Conservation (phyloP, 2,797 vertebrate species). For the Falco rusticolus region DNA sequence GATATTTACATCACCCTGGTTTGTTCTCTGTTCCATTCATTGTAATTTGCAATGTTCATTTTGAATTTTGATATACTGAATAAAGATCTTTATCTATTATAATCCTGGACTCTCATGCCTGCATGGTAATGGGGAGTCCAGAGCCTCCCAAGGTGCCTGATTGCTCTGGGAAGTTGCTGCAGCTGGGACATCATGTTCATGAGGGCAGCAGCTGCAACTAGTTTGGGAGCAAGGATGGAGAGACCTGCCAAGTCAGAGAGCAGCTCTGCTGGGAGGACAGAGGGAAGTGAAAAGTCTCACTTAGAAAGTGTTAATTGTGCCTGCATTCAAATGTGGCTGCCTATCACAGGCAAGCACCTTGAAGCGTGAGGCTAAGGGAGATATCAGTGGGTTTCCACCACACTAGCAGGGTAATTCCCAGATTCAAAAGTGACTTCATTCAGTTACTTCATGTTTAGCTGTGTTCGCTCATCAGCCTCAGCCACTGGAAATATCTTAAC, state of each 20-base stretch:
- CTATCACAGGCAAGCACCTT: background rate
- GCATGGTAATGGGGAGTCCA: background rate
- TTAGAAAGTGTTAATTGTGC: background rate
- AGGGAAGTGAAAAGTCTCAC: background rate
- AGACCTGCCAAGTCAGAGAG: background rate
- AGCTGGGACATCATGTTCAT: background rate
- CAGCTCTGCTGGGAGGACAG: background rate
- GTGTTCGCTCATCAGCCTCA: background rate
- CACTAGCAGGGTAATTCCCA: background rate
- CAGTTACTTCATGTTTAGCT: background rate
- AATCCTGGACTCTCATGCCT: background rate
- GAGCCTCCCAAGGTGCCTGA: background rate
- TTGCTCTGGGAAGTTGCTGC: background rate
- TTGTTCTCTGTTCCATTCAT: background rate
- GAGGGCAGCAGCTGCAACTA: background rate
- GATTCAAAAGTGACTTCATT: background rate
- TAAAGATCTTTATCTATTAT: background rate
- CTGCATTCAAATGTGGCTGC: background rate
- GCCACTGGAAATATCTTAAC: background rate
- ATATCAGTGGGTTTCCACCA: background rate
- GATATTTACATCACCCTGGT: background rate
- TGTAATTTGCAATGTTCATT: background rate
- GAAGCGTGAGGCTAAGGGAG: background rate
- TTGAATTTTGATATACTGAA: background rate
- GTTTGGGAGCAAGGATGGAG: background rate